Evolutionary conservation across 2,888 invertebrate species (phyloP), one percentile per base, ranked within the genome.

Genomic region (Platynereis dumerilii): DNA sequence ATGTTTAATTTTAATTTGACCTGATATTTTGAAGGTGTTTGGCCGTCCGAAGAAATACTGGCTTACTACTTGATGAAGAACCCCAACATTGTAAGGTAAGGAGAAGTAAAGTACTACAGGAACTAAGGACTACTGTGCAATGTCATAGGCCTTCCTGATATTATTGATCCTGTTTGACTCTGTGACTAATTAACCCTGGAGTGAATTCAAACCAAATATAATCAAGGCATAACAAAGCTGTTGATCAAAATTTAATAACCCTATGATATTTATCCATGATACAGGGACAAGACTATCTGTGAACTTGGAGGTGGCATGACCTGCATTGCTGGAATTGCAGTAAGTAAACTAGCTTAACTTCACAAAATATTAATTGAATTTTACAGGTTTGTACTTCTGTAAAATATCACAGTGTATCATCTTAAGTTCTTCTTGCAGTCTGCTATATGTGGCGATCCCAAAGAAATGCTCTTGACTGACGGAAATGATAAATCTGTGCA

Each of bases 281-380:
- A 28, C 72, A 85, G 87, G n/a, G 87, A 87, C 69, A 90, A 90
- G 80, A 87, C 86, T 77, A 88, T 93, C 28, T 86, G 92, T 75
- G 93, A 93, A 81, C 85, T 93, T 53, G 93, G 93, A 1, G 92
- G 92, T 22, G 93, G 93, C 2, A 92, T 93, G 91, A 91, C 92
- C 24, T 92, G 92, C 74, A 85, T 93, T 34, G 91, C 92, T 7
- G 92, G 92, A 1, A 84, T 93, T 17, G 87, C 91, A 58, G 82
- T 72, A 48, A 68, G 71, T 70, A 7, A 54, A n/a, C n/a, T n/a
- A n/a, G n/a, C n/a, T n/a, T n/a, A n/a, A n/a, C n/a, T n/a, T n/a
- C n/a, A n/a, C n/a, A n/a, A n/a, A n/a, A n/a, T n/a, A n/a, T n/a
- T n/a, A n/a, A n/a, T n/a, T n/a, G n/a, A n/a, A n/a, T n/a, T n/a